Conservation (phyloP, 2,113 vertebrate genomes). For the Grammomys dolichurus region DNA sequence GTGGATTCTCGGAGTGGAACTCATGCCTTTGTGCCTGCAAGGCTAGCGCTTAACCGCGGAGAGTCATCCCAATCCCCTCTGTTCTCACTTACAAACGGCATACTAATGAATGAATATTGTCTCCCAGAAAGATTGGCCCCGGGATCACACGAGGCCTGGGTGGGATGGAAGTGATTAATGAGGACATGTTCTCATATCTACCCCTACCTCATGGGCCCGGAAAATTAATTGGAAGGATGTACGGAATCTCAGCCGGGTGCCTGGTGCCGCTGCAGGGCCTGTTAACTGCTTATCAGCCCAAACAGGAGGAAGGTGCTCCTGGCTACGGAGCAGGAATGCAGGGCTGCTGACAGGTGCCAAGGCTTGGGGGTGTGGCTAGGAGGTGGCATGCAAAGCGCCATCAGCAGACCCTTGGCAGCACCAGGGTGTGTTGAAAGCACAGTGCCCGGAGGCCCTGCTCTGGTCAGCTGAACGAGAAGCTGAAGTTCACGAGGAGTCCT, state of each 20-base stretch:
- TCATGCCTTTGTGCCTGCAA: not conserved
- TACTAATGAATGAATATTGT: not conserved
- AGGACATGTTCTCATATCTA: not conserved
- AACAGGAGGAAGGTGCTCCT: not conserved
- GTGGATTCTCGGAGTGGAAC: not conserved
- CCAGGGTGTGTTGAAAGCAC: not conserved
- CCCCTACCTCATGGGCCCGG: accelerated
- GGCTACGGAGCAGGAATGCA: not conserved
- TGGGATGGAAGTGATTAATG: not conserved
- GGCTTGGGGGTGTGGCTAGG: not conserved
- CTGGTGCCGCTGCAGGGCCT: accelerated
- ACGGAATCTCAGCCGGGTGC: accelerated
- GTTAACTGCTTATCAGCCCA: not conserved
- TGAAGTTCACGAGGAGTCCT: not conserved
- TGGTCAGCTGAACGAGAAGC: not conserved
- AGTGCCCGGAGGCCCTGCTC: not conserved
- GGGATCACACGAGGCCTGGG: not conserved
- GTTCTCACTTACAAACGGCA: not conserved
- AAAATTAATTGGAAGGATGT: accelerated
- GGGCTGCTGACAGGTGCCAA: not conserved
- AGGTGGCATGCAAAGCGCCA: not conserved
- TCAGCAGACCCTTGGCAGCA: not conserved
- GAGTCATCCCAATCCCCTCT: not conserved
- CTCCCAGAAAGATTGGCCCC: not conserved
- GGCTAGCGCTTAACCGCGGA: accelerated